Conservation (phyloP, 2,113 vertebrate genomes). For the Oryzias melastigma region DNA sequence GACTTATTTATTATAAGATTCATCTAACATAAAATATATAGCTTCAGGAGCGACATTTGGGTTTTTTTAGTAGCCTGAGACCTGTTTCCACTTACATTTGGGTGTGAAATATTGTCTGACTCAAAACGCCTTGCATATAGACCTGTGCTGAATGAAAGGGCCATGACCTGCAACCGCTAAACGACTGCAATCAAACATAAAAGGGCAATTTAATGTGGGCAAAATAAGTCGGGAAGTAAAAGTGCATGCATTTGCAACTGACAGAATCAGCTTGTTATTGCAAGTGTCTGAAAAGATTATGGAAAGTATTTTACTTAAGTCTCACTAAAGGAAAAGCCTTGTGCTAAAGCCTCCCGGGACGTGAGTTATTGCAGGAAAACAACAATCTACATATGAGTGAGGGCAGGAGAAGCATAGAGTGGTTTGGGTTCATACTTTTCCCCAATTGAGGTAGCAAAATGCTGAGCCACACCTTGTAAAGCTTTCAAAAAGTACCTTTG, state of each 20-base stretch:
- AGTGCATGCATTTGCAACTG: not conserved
- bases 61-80: too few relatives aligned
- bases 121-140: not conserved
- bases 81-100: too few relatives aligned
- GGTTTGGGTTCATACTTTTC: not conserved
- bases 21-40: too few relatives aligned
- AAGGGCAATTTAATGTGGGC: not conserved
- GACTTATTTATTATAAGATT: too few relatives aligned
- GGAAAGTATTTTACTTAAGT: not conserved
- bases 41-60: too few relatives aligned
- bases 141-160: not conserved
- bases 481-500: not conserved
- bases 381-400: not conserved
- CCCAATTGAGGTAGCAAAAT: too few relatives aligned
- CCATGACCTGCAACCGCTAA: not conserved
- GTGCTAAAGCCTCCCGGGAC: not conserved
- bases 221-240: not conserved
- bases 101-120: not conserved
- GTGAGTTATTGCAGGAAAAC: constrained; percentile 1
- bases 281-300: not conserved
- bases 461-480: too few relatives aligned
- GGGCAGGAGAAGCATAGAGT: not conserved
- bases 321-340: not conserved
- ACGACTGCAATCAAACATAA: not conserved
- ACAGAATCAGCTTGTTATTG: too few relatives aligned